These are phyloP conservation scores for Gonioctena quinquepunctata DNA, from an alignment of 1,140 invertebrate genomes.

Conservation along the genomic window DNA sequence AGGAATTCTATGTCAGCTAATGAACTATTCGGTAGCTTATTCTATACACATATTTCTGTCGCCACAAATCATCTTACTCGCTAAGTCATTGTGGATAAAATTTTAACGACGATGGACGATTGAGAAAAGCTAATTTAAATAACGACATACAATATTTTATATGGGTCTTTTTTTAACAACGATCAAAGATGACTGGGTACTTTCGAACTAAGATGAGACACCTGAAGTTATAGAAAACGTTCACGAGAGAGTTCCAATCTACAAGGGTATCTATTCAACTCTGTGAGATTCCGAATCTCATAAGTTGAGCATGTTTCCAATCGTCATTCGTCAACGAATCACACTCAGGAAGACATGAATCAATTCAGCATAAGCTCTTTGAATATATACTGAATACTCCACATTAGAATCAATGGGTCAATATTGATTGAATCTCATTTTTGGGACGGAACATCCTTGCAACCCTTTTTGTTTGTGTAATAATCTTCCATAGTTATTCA, in stretches of 20 bases:
- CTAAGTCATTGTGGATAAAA: constrained; percentile 13
- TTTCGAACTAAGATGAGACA: neutral
- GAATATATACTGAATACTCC: too few relatives aligned
- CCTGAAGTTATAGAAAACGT: neutral
- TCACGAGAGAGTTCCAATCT: neutral
- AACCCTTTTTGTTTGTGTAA: too few relatives aligned
- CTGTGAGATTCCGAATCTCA: too few relatives aligned
- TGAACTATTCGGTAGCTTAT: constrained; percentile 31
- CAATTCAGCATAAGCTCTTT: too few relatives aligned
- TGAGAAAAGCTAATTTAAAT: constrained; percentile 1
- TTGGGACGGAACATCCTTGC: too few relatives aligned
- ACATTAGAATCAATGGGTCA: too few relatives aligned
- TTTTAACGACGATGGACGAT: neutral
- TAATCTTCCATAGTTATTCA: too few relatives aligned
- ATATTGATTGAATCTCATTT: too few relatives aligned
- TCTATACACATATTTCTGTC: constrained; percentile 21
- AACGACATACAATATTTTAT: constrained; percentile 9
- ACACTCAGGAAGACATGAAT: too few relatives aligned
- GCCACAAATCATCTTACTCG: constrained; percentile 24
- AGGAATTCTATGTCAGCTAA: constrained; percentile 25
- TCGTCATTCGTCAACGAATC: too few relatives aligned
- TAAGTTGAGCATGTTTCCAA: too few relatives aligned
- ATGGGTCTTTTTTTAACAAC: neutral
- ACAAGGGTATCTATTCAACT: too few relatives aligned
- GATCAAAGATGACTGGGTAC: neutral